Evolutionary conservation across 2,113 vertebrate genomes (phyloP), one percentile per base, ranked within the genome.

Genomic region (Erythrolamprus reginae): DNA sequence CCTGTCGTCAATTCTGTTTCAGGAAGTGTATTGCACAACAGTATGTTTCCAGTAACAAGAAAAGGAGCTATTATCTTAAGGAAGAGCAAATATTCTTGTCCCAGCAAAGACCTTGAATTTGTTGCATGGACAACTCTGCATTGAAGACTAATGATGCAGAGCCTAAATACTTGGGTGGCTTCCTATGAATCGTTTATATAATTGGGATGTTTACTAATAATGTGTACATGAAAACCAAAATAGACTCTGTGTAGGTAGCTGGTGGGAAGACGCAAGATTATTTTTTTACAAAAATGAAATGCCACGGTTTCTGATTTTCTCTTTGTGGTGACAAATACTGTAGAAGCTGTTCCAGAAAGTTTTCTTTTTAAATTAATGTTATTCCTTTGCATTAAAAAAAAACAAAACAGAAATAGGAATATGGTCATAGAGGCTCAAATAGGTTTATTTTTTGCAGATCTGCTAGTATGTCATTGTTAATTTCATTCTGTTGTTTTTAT

Each of bases 51-150:
- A 93, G 24, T 0, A 3, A 56, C 2, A 70, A 1, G 45, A 91
- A 61, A 86, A 2, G 6, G 3, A n/a, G 91, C 47, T 24, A 53
- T 89, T 19, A 70, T 90, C 77, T 45, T 26, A 58, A 55, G 89
- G 47, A 33, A 51, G 53, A 51, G 5, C 90, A 84, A 17, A 90
- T 84, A n/a, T 9, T 92, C 1, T 0, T 95, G 88, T 28, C 0
- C n/a, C 0, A 70, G 77, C 88, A 91, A 89, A 91, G 91, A 84
- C 89, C 93, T 51, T 56, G 55, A 77, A 89, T 88, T 17, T 28
- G 0, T 82, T 0, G 0, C 58, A 91, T 48, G 19, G 17, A 0
- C 50, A 51, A 84, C 92, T 91, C 33, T 0, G 1, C 89, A 55
- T 42, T 86, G 51, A 26, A 56, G 42, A 55, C 0, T 0, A 89